Percentiles rank a stretch among this genome's conserved stretches.
phyloP scores from a whole-genome alignment of 2,888 invertebrate genomes.

The Scotopteryx bipunctaria region DNA sequence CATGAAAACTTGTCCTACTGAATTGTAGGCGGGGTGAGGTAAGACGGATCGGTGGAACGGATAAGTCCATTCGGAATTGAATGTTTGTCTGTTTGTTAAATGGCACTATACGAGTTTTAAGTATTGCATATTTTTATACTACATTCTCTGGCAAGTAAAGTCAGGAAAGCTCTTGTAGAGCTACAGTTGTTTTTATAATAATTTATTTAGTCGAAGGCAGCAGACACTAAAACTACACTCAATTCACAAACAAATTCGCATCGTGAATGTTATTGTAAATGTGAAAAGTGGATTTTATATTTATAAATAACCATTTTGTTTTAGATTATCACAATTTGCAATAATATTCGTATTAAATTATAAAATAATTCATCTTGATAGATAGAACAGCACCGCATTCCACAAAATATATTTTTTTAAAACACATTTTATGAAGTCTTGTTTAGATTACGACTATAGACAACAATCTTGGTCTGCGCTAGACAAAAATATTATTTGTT shows the following conservation, averaged over 20 bases:
- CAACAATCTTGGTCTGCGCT: background rate
- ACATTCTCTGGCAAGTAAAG: too few relatives aligned
- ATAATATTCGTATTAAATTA: slow-evolving; percentile 47
- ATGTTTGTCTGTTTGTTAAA: too few relatives aligned
- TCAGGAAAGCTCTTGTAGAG: too few relatives aligned
- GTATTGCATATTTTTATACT: too few relatives aligned
- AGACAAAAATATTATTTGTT: too few relatives aligned
- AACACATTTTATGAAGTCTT: slow-evolving; percentile 30
- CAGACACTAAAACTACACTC: slow-evolving; percentile 34
- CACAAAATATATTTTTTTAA: slow-evolving; percentile 65
- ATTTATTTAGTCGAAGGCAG: background rate
- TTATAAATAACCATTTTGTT: slow-evolving; percentile 33
- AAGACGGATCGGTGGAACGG: too few relatives aligned
- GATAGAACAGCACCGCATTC: slow-evolving; percentile 64
- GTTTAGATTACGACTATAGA: slow-evolving; percentile 14
- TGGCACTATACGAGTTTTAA: too few relatives aligned
- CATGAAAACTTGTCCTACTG: too few relatives aligned
- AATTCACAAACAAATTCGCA: slow-evolving; percentile 40
- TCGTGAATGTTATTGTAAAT: slow-evolving; percentile 54
- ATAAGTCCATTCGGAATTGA: too few relatives aligned
- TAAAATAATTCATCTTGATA: slow-evolving; percentile 43
- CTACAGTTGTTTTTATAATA: too few relatives aligned
- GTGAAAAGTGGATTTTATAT: slow-evolving; percentile 41
- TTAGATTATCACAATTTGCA: slow-evolving; percentile 50
- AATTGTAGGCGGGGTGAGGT: too few relatives aligned